Conservation (phyloP, 2,113 vertebrate genomes). For the Genyomyrus donnyi region DNA sequence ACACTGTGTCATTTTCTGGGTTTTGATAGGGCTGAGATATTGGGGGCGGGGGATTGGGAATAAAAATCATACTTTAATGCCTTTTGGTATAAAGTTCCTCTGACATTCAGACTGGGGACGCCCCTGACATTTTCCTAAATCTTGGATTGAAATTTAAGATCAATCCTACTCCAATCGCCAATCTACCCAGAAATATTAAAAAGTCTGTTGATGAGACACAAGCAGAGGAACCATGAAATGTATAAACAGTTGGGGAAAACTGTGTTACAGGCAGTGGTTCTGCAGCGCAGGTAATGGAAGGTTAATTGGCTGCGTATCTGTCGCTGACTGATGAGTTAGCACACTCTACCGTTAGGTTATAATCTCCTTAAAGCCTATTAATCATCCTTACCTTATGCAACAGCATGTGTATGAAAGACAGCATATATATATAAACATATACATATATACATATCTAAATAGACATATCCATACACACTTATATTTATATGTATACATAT, state of each 20-base stretch:
- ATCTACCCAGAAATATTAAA: not conserved
- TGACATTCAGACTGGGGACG: not conserved
- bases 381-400: not conserved
- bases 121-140: not conserved
- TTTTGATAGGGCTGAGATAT: not conserved
- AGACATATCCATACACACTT: no score
- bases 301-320: not conserved
- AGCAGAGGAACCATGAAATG: not conserved
- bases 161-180: not conserved
- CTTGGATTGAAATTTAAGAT: not conserved
- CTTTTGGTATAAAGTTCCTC: not conserved
- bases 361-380: not conserved
- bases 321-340: not conserved
- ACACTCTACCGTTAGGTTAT: not conserved
- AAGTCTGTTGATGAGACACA: not conserved
- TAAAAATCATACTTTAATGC: not conserved
- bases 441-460: no score
- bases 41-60: not conserved
- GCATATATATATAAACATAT: not conserved
- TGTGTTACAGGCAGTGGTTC: not conserved
- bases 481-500: not conserved
- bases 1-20: not conserved
- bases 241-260: not conserved
- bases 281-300: not conserved
- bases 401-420: not conserved